Conservation (phyloP, 1,140 invertebrate species). For the Panagrolaimus sp. region DNA sequence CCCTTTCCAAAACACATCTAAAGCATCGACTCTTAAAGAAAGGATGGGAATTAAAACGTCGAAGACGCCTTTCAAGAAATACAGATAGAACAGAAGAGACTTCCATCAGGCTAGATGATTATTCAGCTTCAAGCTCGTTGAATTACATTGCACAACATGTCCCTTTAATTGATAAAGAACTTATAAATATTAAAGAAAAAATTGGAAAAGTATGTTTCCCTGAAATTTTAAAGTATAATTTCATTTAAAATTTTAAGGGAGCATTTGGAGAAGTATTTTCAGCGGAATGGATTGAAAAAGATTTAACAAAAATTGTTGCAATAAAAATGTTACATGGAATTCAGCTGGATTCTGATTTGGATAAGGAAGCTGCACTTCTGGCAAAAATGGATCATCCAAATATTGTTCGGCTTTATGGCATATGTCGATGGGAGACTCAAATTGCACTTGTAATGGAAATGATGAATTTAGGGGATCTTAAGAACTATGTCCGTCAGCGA, state of each 20-base stretch:
- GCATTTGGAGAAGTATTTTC: constrained; percentile 42
- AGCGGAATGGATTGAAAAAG: constrained; percentile 29
- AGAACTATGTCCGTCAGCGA: constrained; percentile 33
- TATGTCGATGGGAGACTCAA: constrained; percentile 22
- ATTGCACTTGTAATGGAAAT: constrained; percentile 37
- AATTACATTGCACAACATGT: constrained; percentile 33
- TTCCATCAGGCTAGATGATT: constrained; percentile 35
- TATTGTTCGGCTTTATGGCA: constrained; percentile 37
- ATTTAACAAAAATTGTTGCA: constrained; percentile 24
- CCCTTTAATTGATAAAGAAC: constrained; percentile 33
- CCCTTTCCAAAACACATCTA: not conserved
- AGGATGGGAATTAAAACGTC: constrained; percentile 3
- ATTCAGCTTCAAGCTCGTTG: constrained; percentile 25
- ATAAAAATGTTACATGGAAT: constrained; percentile 37
- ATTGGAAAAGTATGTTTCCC: constrained; percentile 32
- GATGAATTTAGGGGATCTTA: constrained; percentile 42
- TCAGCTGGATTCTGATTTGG: constrained; percentile 36
- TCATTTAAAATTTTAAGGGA: constrained; percentile 15
- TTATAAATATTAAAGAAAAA: constrained; percentile 25
- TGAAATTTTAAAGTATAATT: no score
- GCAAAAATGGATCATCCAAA: constrained; percentile 37
- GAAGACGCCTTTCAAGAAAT: constrained; percentile 32
- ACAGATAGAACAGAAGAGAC: constrained; percentile 45
- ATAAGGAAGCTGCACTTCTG: constrained; percentile 42
- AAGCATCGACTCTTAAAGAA: not conserved